Evolutionary conservation across 2,113 vertebrate species (phyloP).

Genomic region (Ceratotherium simum): DNA sequence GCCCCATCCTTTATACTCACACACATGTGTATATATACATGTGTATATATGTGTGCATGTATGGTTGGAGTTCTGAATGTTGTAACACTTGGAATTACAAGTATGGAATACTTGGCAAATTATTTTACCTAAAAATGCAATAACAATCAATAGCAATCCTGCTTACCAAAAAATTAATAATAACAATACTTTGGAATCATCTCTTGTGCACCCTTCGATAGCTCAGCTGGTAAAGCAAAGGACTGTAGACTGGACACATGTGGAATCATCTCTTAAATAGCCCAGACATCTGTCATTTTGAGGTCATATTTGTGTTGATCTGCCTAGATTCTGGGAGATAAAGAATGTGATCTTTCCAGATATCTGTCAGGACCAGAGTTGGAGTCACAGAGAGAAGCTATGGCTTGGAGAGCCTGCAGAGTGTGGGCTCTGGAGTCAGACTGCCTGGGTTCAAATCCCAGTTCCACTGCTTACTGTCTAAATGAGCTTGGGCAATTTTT

Average conservation of each 20-base stretch:
- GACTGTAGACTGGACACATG: constrained; percentile 84
- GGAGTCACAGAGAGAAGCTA: not conserved
- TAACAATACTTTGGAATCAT: not conserved
- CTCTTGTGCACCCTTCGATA: constrained; percentile 87
- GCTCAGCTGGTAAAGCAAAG: constrained; percentile 92
- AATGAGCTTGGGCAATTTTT: not conserved
- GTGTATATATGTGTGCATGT: not conserved
- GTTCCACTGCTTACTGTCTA: not conserved
- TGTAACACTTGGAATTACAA: constrained; percentile 7
- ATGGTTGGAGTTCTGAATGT: not conserved
- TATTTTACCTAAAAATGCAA: constrained; percentile 35
- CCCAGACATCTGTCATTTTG: not conserved
- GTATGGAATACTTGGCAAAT: constrained; percentile 18
- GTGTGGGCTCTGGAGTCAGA: not conserved
- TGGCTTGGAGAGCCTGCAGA: not conserved
- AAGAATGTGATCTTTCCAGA: not conserved
- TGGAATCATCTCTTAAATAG: not conserved
- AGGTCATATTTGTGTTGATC: not conserved
- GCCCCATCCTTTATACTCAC: not conserved
- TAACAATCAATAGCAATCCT: not conserved
- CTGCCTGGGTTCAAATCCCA: not conserved
- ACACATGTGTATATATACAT: not conserved
- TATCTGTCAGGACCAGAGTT: not conserved
- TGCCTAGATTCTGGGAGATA: not conserved
- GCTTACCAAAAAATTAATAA: not conserved